These are phyloP conservation scores for Eulemur coronatus DNA, from an alignment of 2,797 vertebrate genomes.

Conservation along the genomic window DNA sequence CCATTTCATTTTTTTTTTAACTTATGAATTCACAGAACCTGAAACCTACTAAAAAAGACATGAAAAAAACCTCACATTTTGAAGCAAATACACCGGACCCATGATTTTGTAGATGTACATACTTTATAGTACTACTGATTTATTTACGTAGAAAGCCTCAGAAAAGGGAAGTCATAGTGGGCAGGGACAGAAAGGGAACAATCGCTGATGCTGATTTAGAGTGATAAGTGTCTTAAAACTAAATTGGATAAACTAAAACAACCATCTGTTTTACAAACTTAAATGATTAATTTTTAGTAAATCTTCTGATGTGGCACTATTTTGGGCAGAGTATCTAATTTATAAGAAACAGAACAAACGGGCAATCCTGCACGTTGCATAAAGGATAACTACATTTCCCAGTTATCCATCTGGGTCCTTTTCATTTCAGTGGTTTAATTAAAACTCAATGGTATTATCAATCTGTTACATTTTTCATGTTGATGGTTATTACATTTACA, in stretches of 20 bases:
- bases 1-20: background rate
- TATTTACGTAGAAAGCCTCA: constrained; percentile 35
- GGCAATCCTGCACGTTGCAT: constrained; percentile 84
- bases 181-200: constrained; percentile 63
- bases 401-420: constrained; percentile 88
- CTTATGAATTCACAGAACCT: background rate
- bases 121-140: background rate
- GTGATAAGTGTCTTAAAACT: constrained; percentile 69
- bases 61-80: constrained; percentile 50
- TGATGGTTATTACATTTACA: constrained; percentile 89
- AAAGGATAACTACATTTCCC: constrained; percentile 86
- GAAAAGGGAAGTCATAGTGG: background rate
- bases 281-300: constrained; percentile 86
- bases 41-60: constrained; percentile 4
- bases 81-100: background rate
- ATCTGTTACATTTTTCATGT: constrained; percentile 90
- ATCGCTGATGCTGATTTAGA: constrained; percentile 71
- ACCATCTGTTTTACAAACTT: constrained; percentile 87
- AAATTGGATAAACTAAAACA: constrained; percentile 85
- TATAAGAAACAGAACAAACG: constrained; percentile 79
- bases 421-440: constrained; percentile 90
- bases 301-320: constrained; percentile 83
- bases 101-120: background rate
- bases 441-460: constrained; percentile 90
- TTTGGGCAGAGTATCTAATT: constrained; percentile 85